Conservation (phyloP, 35 echinoderm and acorn worm species). For the Diadema setosum region DNA sequence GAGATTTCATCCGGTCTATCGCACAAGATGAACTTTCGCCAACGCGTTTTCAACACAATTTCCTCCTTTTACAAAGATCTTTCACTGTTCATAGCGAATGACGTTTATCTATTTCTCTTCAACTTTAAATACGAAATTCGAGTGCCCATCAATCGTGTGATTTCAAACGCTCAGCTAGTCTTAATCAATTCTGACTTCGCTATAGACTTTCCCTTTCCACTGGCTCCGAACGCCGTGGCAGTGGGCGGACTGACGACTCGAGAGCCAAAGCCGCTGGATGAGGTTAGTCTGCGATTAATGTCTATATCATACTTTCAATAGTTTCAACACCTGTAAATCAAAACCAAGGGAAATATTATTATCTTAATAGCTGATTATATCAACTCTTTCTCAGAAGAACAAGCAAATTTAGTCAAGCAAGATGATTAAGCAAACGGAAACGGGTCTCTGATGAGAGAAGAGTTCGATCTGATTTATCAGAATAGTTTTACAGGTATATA, state of each 20-base stretch:
- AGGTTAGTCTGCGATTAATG: slow-evolving; percentile 13
- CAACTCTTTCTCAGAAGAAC: no score
- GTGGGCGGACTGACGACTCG: slow-evolving; percentile 19
- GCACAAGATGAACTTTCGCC: background rate
- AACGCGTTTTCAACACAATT: background rate
- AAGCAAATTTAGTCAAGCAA: no score
- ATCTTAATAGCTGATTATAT: no score
- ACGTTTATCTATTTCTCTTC: background rate
- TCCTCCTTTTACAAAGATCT: background rate
- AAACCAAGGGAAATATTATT: no score
- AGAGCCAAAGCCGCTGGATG: background rate
- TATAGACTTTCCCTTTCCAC: slow-evolving; percentile 10
- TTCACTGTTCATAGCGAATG: background rate
- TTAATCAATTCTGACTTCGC: slow-evolving; percentile 30
- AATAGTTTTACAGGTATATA: no score
- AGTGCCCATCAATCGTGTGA: background rate
- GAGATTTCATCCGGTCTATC: background rate
- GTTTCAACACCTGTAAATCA: no score
- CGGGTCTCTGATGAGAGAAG: no score
- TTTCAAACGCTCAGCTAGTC: slow-evolving; percentile 4
- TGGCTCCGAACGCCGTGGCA: background rate
- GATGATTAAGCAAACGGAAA: no score
- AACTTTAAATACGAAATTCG: background rate
- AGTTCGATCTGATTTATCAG: no score
- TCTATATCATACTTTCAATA: no score